phyloP scores from a whole-genome alignment of 1,140 invertebrate genomes.

The Pemphigus obesinymphae region DNA sequence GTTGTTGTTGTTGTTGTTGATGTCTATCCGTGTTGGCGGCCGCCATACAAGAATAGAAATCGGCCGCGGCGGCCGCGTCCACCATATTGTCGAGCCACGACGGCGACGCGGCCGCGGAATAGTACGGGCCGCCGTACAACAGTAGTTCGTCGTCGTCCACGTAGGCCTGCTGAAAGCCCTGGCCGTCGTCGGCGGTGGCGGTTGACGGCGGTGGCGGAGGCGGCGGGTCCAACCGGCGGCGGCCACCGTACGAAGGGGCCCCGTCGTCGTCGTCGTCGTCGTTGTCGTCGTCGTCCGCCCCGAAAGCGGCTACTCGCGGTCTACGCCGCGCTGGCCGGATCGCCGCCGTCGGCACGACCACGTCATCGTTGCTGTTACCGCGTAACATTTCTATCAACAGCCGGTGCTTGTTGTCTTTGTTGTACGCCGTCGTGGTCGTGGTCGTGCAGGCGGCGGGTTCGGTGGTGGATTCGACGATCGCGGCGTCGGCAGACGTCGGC shows the following conservation, averaged over 20 bases:
- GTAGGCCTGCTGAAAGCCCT: background rate
- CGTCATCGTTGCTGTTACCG: background rate
- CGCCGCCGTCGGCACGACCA: background rate
- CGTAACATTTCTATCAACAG: slow-evolving; percentile 15
- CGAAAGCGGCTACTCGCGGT: background rate
- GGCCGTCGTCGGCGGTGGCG: background rate
- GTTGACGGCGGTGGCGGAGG: background rate
- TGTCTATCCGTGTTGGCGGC: background rate
- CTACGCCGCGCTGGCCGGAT: background rate
- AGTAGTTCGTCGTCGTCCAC: background rate
- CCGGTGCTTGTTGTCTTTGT: background rate
- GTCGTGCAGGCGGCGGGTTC: background rate
- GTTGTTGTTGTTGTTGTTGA: background rate
- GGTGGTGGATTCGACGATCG: background rate
- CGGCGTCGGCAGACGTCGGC: background rate
- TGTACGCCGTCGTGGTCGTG: background rate
- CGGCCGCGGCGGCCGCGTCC: background rate
- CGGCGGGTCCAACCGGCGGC: background rate
- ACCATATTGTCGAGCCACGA: slow-evolving; percentile 15
- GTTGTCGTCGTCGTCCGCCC: background rate
- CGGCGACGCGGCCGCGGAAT: background rate
- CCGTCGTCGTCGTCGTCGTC: background rate
- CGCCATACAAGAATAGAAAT: background rate
- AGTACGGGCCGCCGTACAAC: background rate
- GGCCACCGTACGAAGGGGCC: too few relatives aligned